Evolutionary conservation across 2,113 vertebrate species (phyloP).

Genomic region (Oryzias javanicus): DNA sequence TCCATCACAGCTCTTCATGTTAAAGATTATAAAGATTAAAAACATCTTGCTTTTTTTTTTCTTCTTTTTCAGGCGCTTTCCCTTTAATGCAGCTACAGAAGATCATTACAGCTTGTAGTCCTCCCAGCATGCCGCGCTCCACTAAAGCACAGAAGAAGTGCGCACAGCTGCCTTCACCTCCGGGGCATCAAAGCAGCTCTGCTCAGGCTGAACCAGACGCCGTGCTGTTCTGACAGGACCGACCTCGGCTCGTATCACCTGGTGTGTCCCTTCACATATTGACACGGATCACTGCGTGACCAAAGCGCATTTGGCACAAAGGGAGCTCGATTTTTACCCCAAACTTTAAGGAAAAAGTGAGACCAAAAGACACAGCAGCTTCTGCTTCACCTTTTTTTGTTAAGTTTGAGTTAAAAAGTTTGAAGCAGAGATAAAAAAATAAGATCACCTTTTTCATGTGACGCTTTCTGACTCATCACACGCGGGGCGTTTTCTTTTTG

Average conservation of each 20-base stretch:
- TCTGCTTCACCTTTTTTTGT: background rate
- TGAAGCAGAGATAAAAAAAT: background rate
- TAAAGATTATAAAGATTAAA: background rate
- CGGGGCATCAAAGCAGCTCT: slow-evolving; percentile 58
- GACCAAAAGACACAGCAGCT: background rate
- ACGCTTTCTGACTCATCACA: slow-evolving; percentile 6
- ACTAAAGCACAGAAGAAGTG: slow-evolving; percentile 47
- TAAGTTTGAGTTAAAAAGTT: slow-evolving; percentile 11
- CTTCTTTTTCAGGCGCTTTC: slow-evolving; percentile 51
- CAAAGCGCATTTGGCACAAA: slow-evolving; percentile 30
- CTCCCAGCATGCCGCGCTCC: slow-evolving; percentile 55
- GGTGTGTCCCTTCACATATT: slow-evolving; percentile 34
- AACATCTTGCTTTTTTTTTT: slow-evolving; percentile 13
- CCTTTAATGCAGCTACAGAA: slow-evolving; percentile 48
- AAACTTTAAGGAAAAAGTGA: background rate
- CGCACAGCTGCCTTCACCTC: slow-evolving; percentile 35
- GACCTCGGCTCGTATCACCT: slow-evolving; percentile 36
- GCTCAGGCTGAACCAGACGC: slow-evolving; percentile 63
- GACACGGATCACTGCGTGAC: slow-evolving; percentile 21
- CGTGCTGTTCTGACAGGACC: slow-evolving; percentile 72
- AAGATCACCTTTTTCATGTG: slow-evolving; percentile 7
- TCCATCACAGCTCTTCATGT: slow-evolving; percentile 8
- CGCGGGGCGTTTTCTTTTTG: slow-evolving; percentile 13
- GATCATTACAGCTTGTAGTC: slow-evolving; percentile 27
- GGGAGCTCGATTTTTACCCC: slow-evolving; percentile 3